Base-by-base conservation (phyloP, 2,113 vertebrate genomes). In the Corythornis vintsioides region DNA sequence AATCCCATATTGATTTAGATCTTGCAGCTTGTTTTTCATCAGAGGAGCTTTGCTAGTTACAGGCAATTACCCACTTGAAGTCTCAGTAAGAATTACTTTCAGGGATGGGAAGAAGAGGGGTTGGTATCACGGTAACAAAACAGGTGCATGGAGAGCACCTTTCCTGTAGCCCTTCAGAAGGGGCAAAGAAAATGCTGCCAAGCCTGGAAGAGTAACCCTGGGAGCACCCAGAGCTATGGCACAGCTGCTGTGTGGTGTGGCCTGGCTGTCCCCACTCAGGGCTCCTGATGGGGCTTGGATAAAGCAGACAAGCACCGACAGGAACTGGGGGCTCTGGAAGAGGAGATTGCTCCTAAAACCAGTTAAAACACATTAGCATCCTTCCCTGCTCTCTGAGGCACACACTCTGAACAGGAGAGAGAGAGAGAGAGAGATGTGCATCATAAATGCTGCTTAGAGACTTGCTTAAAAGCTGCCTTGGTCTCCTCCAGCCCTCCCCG, bases 121-220 rank as follows among this genome's bases (percentile, higher is more conserved):
- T 25, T 65, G 3, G 2, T 12, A 6, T 15, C 33, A 8, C 13
- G 2, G 5, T 31, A 22, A 15, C 1, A 5, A 11, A 86, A 59
- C 7, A 1, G 0, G 7, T 1, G 20, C n/a, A 40, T 24, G 3
- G 1, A 4, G 2, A 17, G 15, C 2, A 0, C 26, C 56, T 40
- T 66, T 26, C 47, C 65, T 48, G 4, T 0, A 1, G 71, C n/a
- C 14, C 61, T 85, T 17, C 63, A 29, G 35, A 50, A 45, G 40
- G 38, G 31, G 63, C 28, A 55, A 31, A 76, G 15, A 20, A 63
- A 50, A 10, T 11, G 7, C 4, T 75, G 19, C 66, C 38, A 18
- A 26, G 43, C 15, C 53, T 45, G 18, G 53, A 15, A 18, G 60
- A 22, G 26, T 4, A 69, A 56, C 8, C 21, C 74, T 38, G 50